Evolutionary conservation across 2,888 invertebrate genomes (phyloP), one percentile per base, ranked within the genome.

Genomic region (Drosophila neotestacea): DNA sequence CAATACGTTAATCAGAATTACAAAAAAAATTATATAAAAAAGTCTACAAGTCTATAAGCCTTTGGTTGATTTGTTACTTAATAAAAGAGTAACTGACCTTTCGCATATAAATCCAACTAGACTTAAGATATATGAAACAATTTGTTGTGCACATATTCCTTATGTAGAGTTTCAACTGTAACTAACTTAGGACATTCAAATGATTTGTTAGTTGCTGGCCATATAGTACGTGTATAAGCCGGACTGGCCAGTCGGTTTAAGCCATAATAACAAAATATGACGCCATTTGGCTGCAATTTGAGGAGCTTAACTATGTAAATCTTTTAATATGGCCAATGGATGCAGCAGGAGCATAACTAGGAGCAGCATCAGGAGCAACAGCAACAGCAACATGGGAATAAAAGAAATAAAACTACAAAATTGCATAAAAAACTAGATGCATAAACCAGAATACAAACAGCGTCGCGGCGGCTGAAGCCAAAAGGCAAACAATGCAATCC

Each of bases 401-500:
- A 44, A 16, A 32, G 52, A 44, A 65, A 76, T 30, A 41, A 46
- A 56, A 56, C n/a, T 4, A 9, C 73, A 74, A 88, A 85, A 74
- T 60, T 75, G 84, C 85, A 82, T 70, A 66, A 76, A 76, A 82
- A 70, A 77, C 70, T 69, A 65, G 70, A 61, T 64, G 71, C 82
- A 77, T 84, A 84, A 88, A 81, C 89, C 85, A 74, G 66, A 78
- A 78, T 77, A 78, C 85, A 85, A 87, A 85, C 88, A 89, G 83
- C 88, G 82, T 55, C 68, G 65, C 48, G 56, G 16, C 66, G 80
- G 28, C 70, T 76, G 70, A 78, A 83, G 83, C 79, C 82, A 85
- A 85, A 87, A 89, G 85, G 78, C 85, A 89, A 85, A 89, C 89
- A 85, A 85, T 89, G 85, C 88, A 72, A 70, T 77, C 42, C 66